Evolutionary conservation across 64 coral and sea anemone species (phyloP).

Genomic region (Anthopleura sola): DNA sequence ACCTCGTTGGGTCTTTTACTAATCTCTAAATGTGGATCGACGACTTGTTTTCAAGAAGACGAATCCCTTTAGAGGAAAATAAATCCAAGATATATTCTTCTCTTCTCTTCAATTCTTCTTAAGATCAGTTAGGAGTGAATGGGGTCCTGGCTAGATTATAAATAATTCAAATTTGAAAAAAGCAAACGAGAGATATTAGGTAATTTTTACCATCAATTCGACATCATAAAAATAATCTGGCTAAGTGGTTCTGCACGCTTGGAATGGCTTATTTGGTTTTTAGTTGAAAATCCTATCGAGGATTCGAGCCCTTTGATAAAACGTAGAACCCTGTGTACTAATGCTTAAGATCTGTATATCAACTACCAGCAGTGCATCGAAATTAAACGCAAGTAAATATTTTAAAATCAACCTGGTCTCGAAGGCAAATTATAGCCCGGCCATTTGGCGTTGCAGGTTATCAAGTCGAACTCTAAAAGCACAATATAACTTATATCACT

Average conservation of each 20-base stretch:
- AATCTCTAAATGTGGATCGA: constrained; percentile 16
- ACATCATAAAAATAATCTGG: constrained; percentile 27
- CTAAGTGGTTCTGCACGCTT: constrained; percentile 24
- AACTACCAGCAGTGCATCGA: constrained; percentile 43
- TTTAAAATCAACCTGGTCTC: constrained; percentile 32
- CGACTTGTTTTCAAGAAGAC: constrained; percentile 17
- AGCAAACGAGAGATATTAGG: constrained; percentile 29
- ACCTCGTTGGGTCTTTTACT: neutral
- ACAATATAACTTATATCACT: constrained; percentile 29
- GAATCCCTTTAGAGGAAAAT: neutral
- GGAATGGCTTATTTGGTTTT: constrained; percentile 34
- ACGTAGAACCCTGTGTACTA: constrained; percentile 24
- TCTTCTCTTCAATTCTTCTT: constrained; percentile 4
- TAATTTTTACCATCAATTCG: constrained; percentile 17
- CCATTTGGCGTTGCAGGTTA: constrained; percentile 47
- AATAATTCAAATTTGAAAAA: constrained; percentile 66
- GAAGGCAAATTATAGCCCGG: constrained; percentile 30
- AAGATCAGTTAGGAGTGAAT: constrained; percentile 87
- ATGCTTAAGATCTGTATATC: constrained; percentile 27
- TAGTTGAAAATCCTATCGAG: constrained; percentile 5
- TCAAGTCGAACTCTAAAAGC: constrained; percentile 10
- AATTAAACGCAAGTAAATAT: constrained; percentile 73
- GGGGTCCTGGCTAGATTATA: constrained; percentile 50
- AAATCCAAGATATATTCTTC: neutral
- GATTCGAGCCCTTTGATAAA: neutral